Percentiles rank a stretch among this genome's conserved stretches.
Conservation (phyloP, 2,888 invertebrate species). For the Hoplodrina blanda region DNA sequence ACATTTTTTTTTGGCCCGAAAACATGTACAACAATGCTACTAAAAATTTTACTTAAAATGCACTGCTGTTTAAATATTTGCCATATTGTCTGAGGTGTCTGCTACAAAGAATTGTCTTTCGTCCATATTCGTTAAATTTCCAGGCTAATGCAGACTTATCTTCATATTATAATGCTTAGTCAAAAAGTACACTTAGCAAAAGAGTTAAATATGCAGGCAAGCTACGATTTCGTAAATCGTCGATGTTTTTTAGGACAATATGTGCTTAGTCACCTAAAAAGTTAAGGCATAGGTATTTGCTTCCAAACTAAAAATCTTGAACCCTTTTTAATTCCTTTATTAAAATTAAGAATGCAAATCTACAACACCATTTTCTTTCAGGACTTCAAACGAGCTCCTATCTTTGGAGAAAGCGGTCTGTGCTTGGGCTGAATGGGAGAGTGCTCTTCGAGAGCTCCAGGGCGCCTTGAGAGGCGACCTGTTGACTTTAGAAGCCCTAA, state of each 20-base stretch:
- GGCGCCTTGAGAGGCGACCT: conserved; percentile 93
- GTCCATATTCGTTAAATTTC: background rate
- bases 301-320: background rate
- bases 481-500: conserved; percentile 83
- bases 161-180: background rate
- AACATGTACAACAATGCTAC: background rate
- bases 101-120: background rate
- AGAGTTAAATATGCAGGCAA: background rate
- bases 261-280: background rate
- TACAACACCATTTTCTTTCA: conserved; percentile 72
- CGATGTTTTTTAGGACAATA: background rate
- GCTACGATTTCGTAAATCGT: background rate
- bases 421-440: conserved; percentile 94
- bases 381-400: conserved; percentile 93
- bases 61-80: conserved; percentile 29
- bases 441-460: conserved; percentile 94
- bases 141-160: background rate
- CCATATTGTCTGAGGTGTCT: conserved; percentile 2
- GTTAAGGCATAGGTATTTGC: background rate
- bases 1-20: conserved; percentile 21
- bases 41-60: background rate
- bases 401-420: conserved; percentile 93
- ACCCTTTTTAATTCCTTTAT: too few species aligned
- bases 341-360: conserved; percentile 6
- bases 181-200: conserved; percentile 23